A percentile compares a stretch with the other conserved stretches of the same genome.
Conservation (phyloP, 2,797 vertebrate genomes). For the Anas georgica region DNA sequence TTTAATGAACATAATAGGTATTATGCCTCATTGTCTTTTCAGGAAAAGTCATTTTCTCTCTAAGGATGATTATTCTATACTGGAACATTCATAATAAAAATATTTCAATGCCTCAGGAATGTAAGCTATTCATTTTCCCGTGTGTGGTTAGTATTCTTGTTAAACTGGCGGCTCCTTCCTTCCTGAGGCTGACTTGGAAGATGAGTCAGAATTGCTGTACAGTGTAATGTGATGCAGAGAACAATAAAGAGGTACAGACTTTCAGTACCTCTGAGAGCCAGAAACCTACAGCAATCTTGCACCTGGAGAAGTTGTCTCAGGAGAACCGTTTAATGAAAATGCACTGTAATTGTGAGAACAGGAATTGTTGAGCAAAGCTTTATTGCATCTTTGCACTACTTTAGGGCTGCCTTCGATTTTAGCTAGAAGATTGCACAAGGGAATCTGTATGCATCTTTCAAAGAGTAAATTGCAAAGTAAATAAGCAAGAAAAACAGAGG, state of each 20-base stretch:
- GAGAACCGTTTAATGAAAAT: neutral
- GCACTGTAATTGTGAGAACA: neutral
- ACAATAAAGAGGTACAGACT: conserved; percentile 33
- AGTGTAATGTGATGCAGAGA: neutral
- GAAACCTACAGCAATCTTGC: conserved; percentile 33
- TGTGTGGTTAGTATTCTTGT: neutral
- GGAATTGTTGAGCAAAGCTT: conserved; percentile 1
- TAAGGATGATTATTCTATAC: neutral
- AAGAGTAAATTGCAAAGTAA: neutral
- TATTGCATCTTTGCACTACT: neutral
- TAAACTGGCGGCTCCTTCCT: neutral
- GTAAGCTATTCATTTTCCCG: neutral
- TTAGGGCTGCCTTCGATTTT: neutral
- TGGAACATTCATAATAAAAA: neutral
- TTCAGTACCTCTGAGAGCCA: neutral
- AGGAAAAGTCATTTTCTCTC: neutral
- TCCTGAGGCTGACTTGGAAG: neutral
- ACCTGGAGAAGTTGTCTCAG: neutral
- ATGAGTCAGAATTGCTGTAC: neutral
- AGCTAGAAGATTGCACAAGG: neutral
- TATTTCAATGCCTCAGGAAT: neutral
- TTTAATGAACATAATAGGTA: neutral
- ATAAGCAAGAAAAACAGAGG: neutral
- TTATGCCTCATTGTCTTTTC: neutral
- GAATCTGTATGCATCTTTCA: neutral